A percentile compares a stretch with the other conserved stretches of the same genome.
These are phyloP conservation scores for cat (Felis catus) DNA, from an alignment of 2,113 vertebrate species.

Conservation along the genomic window F.catus_Fca126_mat1.0 CM031426.1:1513501-1514000, in stretches of 20 bases:
- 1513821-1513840: background rate
- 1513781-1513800: background rate
- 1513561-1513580: background rate
- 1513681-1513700: background rate
- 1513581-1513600: background rate
- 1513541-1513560: background rate
- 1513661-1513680: too few relatives aligned
- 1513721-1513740: constrained; percentile 22
- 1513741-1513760: background rate
- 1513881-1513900: background rate
- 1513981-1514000: background rate
- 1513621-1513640: background rate
- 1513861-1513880: background rate
- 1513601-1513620: background rate
- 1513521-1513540: background rate
- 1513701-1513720: background rate
- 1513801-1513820: background rate
- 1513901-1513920: background rate
- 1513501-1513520: background rate
- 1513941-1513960: background rate
- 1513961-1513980: background rate
- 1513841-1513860: background rate
- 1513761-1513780: background rate
- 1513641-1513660: background rate
- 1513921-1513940: background rate